These are phyloP conservation scores for Diaperis boleti DNA, from an alignment of 2,888 invertebrate genomes.

Conservation along the genomic window DNA sequence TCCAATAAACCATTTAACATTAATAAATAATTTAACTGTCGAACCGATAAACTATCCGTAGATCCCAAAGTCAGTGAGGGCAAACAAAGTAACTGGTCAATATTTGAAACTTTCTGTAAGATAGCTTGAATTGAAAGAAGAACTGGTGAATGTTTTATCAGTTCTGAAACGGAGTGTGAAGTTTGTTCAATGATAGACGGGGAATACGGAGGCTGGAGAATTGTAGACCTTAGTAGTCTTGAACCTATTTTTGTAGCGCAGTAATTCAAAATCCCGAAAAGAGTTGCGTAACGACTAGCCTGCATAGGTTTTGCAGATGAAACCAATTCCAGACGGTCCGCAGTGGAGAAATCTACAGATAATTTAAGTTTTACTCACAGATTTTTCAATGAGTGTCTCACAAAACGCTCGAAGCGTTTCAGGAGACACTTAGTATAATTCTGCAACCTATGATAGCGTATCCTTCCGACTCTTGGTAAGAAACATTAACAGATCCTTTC, in stretches of 20 bases:
- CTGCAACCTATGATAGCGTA: conserved; percentile 87
- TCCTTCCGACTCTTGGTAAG: conserved; percentile 85
- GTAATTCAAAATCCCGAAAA: conserved; percentile 76
- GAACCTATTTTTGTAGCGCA: conserved; percentile 82
- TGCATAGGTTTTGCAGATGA: conserved; percentile 66
- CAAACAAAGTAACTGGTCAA: conserved; percentile 82
- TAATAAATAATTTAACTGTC: conserved; percentile 82
- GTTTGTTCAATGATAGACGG: conserved; percentile 75
- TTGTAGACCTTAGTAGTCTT: conserved; percentile 81
- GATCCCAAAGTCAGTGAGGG: conserved; percentile 68
- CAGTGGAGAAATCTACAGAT: conserved; percentile 82
- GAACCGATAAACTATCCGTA: conserved; percentile 73
- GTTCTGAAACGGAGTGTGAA: conserved; percentile 81
- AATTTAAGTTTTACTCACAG: conserved; percentile 4
- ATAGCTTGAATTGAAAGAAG: conserved; percentile 75
- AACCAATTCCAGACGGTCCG: conserved; percentile 81
- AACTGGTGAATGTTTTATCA: conserved; percentile 76
- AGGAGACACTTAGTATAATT: too few relatives aligned
- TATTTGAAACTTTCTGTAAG: conserved; percentile 77
- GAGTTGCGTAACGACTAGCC: conserved; percentile 66
- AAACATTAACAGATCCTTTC: conserved; percentile 81
- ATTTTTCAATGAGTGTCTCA: conserved; percentile 13
- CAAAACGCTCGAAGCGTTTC: too few relatives aligned
- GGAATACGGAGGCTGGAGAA: conserved; percentile 84
- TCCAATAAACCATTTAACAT: conserved; percentile 83